Base-by-base conservation (phyloP, 1,140 invertebrate genomes). In the Eciton burchellii region DNA sequence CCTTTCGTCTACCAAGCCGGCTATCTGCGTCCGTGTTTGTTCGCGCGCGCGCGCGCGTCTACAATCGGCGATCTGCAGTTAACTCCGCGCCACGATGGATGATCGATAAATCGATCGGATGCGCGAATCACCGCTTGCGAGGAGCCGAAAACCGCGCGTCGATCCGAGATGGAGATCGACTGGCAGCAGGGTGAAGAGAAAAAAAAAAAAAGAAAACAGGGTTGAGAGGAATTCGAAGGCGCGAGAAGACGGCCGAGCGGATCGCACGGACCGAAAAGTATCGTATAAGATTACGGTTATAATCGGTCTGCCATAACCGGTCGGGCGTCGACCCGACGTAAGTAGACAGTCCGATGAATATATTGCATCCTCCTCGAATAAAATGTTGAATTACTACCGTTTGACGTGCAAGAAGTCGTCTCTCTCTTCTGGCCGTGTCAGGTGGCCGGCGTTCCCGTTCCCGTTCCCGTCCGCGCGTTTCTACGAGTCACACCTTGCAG, bases 401-500 rank as follows among this genome's bases (percentile, higher is more conserved):
- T 92, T 89, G 88, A 91, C 89, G 84, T 87, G 86, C 81, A 84
- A 82, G 88, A 79, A 90, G 88, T 90, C 89, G 89, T 89, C 89
- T 88, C 76, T 63, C 63, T 79, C 74, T 41, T 35, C 63, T 21
- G 63, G 49, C 45, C 85, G 91, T 90, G 92, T 92, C 92, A 92
- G 92, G 89, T 93, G 92, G 92, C 87, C 85, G 85, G 90, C 91
- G 90, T 92, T 93, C 90, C 89, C 88, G 84, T 92, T 93, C 90
- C 89, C 88, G 84, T 90, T 92, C 88, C 86, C 86, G 87, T 89
- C 86, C 82, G 85, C 88, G 87, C 79, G 77, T 88, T 89, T 88
- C 89, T 91, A 89, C 90, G 86, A 91, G 91, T 93, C 92, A 92
- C 91, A 93, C 92, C 92, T 93, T 93, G 91, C 92, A 93, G 92